Base-by-base conservation (phyloP, 2,888 invertebrate species). In the Cremastinae sp. region DNA sequence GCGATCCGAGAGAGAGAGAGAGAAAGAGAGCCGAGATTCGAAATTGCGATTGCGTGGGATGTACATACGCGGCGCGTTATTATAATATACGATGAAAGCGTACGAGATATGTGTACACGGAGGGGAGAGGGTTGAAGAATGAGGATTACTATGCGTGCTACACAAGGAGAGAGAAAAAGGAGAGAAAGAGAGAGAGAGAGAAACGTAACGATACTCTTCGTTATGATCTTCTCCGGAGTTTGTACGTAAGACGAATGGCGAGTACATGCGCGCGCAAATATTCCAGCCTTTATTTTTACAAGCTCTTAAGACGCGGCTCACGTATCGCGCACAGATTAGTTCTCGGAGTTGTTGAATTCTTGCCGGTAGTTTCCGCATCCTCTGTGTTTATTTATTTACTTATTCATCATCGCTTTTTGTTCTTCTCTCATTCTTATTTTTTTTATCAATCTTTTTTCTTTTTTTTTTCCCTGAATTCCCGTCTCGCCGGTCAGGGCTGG, bases 1-100 rank as follows among this genome's bases (percentile, higher is more conserved):
- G 74, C 69, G 74, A 74, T 69, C 43, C 54, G 74, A 51, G 61
- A 49, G 41, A 36, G 49, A 69, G 38, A 20, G n/a, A 12, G 38
- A 18, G 16, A 51, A 58, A 58, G 51, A 70, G 54, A 61, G 68
- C 56, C 49, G 53, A 69, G 69, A 74, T 74, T 74, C 56, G 54
- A 71, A 75, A 71, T 68, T 61, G 66, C 71, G 75, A 75, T 75
- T 75, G 75, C 75, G 75, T 75, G 71, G 75, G 75, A 71, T 66
- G 70, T 53, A 28, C 56, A 36, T 36, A 45, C 62, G 62, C 49
- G 36, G 65, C 49, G 59, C 45, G 66, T 34, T 75, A 71, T 75
- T 72, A 72, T 65, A 75, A 75, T 75, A 43, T 51, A 56, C 62
- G 61, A 61, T 9, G 49, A 56, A 54, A 54, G 34, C 34, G 38